Base-by-base conservation (phyloP, 2,888 invertebrate species). In the Folsomia manolachei region DNA sequence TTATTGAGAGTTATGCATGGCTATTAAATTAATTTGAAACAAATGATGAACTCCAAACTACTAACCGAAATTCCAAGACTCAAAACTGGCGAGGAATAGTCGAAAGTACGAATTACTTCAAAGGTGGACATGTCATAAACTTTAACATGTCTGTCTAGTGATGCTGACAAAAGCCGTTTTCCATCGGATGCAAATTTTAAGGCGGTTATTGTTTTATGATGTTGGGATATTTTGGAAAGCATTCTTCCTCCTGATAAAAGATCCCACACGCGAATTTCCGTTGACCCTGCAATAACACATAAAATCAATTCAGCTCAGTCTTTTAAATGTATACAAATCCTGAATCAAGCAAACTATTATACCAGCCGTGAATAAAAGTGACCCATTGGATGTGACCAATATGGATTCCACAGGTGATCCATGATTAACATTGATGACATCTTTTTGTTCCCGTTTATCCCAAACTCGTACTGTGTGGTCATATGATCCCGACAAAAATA, bases 151-250 rank as follows among this genome's bases (percentile, higher is more conserved):
- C 94, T 89, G 84, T 99, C 98, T 71, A 98, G 86, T 1, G 95
- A 94, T 0, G 92, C 94, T 0, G 97, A 95, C 81, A 97, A 84
- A 23, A 98, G 86, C 81, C 94, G 88, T 77, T 89, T 91, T 25
- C 92, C 91, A 82, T 92, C 89, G 61, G 91, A 91, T 25, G 93
- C 93, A 75, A 97, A 87, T 78, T 89, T 87, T 65, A 98, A 83
- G 78, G 92, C 91, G 0, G 96, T 98, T 0, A 98, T 90, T 0
- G 97, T 95, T 86, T 98, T 98, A 84, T 97, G 95, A 84, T 99
- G 98, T 81, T 94, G 92, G 1, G 91, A 91, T 77, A 98, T 88
- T 81, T 89, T 90, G 1, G 93, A 90, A 25, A 98, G 83, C 70
- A 94, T 85, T 83, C 91, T 90, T 11, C 96, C 96, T 27, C 95